These are phyloP conservation scores for Odontomyia ornata DNA, from an alignment of 2,888 invertebrate species.

Conservation along the genomic window DNA sequence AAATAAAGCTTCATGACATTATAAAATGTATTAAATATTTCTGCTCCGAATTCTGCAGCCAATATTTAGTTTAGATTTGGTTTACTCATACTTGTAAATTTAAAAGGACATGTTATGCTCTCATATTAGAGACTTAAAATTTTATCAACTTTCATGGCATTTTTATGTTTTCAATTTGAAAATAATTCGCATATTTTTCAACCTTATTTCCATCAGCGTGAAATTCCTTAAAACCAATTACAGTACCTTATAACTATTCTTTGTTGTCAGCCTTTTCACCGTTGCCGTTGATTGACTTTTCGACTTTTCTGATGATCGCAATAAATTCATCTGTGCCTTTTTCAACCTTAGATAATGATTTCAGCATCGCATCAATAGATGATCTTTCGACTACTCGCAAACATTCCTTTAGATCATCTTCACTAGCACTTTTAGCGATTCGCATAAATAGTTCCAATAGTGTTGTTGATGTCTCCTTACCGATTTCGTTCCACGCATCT, in stretches of 20 bases:
- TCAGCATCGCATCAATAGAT: conserved; percentile 52
- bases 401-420: conserved; percentile 51
- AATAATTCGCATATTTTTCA: no score
- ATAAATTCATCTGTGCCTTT: not conserved
- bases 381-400: conserved; percentile 51
- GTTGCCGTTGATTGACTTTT: not conserved
- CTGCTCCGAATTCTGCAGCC: no score
- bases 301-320: not conserved
- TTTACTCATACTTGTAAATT: no score
- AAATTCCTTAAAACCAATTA: not conserved
- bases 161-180: no score
- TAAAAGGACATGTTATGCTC: no score
- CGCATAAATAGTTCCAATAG: conserved; percentile 55
- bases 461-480: conserved; percentile 56
- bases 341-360: conserved; percentile 47
- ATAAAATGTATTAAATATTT: no score
- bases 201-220: no score
- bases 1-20: no score
- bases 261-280: not conserved
- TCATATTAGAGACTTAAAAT: no score
- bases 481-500: conserved; percentile 53
- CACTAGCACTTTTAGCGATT: conserved; percentile 54
- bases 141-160: no score
- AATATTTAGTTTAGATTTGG: no score
- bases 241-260: conserved; percentile 37